Base-by-base conservation (phyloP, 2,797 vertebrate genomes). In the Pseudochirops cupreus region DNA sequence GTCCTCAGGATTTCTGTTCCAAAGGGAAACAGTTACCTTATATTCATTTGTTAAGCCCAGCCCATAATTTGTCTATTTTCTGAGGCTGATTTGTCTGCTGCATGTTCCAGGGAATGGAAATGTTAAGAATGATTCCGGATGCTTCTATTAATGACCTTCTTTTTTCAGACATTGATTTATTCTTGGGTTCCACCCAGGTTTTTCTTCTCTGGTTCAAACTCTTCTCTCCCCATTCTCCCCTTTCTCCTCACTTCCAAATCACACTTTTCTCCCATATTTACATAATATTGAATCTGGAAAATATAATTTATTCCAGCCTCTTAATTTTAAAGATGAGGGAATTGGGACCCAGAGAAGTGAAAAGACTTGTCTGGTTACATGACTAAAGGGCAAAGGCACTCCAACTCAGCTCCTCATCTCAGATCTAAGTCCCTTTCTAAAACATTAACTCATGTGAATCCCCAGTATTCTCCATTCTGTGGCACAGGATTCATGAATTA, bases 11-110 rank as follows among this genome's bases (percentile, higher is more conserved):
- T 54, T 54, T 10, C 53, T 12, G 11, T 54, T 54, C 53, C 53
- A 54, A 54, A 54, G 53, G 11, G 10, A 54, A 54, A 54, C 1
- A 54, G 53, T 54, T 54, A 54, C 11, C 11, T 54, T 33, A 33
- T 54, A 62, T 93, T 91, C 53, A 93, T 18, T n/a, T 54, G 31
- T 6, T 54, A 94, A 92, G 6, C 29, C 3, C 2, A 95, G 56
- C 56, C 95, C 62, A 29, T 87, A 74, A 16, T 50, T 92, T 16
- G 59, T 46, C 52, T 94, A 54, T 55, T 92, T 94, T 96, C 67
- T 6, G 16, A 74, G 5, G 5, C 33, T 67, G 33, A 67, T 67
- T 54, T 74, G 18, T 39, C 67, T 74, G 18, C 16, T 74, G n/a
- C n/a, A 74, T 7, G 2, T 39, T 74, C 54, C n/a, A 91, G 62